Evolutionary conservation across 2,888 invertebrate genomes (phyloP).

Genomic region (Rotaria socialis): DNA sequence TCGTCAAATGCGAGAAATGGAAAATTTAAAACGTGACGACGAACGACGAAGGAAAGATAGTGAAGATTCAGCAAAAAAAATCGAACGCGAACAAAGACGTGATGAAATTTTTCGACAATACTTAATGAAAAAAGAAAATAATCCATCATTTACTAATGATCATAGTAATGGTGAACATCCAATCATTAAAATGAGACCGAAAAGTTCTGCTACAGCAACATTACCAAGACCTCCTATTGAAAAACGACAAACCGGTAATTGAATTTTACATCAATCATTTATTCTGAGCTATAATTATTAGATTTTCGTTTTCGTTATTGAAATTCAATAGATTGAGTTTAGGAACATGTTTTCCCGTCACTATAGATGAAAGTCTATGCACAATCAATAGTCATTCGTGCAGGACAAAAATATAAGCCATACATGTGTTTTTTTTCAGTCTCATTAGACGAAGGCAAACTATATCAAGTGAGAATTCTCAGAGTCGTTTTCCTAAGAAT

Average conservation of each 20-base stretch:
- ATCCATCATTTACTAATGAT: background rate
- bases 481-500: no score
- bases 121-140: slow-evolving; percentile 1
- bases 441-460: no score
- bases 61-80: background rate
- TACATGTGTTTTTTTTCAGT: no score
- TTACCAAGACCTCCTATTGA: background rate
- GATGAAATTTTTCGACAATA: slow-evolving; percentile 36
- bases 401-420: no score
- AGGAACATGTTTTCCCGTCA: no score
- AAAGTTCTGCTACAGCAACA: background rate
- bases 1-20: background rate
- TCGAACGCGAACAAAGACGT: slow-evolving; percentile 15
- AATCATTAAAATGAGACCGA: slow-evolving; percentile 15
- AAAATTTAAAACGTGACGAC: slow-evolving; percentile 27
- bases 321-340: no score
- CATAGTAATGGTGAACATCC: background rate
- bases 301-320: no score
- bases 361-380: no score
- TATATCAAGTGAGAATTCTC: no score
- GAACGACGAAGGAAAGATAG: background rate
- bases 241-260: slow-evolving; percentile 8
- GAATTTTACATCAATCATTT: background rate
- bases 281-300: no score
- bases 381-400: no score